Evolutionary conservation across 2,113 vertebrate genomes (phyloP).

Genomic region (Epinephelus lanceolatus): DNA sequence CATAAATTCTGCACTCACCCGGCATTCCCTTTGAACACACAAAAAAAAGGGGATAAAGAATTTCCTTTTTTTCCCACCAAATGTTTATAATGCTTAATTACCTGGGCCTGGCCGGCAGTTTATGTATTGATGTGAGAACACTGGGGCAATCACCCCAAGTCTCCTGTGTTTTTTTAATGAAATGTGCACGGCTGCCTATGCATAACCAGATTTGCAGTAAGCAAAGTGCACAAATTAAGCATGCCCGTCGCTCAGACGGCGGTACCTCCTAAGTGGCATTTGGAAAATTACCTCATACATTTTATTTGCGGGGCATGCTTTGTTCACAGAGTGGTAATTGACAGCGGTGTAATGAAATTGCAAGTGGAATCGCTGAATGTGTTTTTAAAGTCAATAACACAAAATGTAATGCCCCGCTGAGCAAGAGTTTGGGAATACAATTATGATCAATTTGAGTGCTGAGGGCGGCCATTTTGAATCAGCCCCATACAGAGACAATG

Average conservation of each 20-base stretch:
- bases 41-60: constrained; percentile 67
- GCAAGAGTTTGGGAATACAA: constrained; percentile 82
- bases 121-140: constrained; percentile 77
- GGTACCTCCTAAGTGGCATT: constrained; percentile 79
- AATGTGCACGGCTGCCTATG: constrained; percentile 66
- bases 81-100: constrained; percentile 83
- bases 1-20: constrained; percentile 72
- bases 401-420: constrained; percentile 81
- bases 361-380: constrained; percentile 77
- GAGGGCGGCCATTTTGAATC: constrained; percentile 81
- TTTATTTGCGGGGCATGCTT: constrained; percentile 78
- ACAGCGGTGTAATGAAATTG: constrained; percentile 82
- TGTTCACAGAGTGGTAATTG: constrained; percentile 79
- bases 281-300: constrained; percentile 83
- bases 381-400: constrained; percentile 85
- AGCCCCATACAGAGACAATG: constrained; percentile 81
- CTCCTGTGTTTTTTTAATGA: constrained; percentile 79
- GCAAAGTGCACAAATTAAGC: constrained; percentile 78
- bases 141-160: constrained; percentile 66
- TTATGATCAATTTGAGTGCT: constrained; percentile 83
- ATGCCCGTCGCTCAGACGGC: constrained; percentile 70
- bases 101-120: constrained; percentile 73
- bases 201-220: constrained; percentile 78
- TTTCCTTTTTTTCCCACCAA: constrained; percentile 80
- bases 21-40: constrained; percentile 62